Base-by-base conservation (phyloP, 2,888 invertebrate species). In the Helleia helle region DNA sequence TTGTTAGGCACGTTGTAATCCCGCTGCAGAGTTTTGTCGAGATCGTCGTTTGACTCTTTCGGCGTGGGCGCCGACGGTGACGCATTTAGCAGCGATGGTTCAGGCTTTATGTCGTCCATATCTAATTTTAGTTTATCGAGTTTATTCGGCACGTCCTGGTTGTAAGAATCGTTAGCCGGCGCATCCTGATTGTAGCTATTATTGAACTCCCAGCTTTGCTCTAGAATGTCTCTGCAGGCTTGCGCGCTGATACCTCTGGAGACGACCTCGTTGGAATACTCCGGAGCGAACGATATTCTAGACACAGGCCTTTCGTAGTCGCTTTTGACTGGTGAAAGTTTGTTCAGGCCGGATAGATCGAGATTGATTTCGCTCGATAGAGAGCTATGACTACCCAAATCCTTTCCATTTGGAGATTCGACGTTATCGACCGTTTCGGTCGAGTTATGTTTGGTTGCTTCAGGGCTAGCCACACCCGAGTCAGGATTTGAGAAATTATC, bases 311-410 rank as follows among this genome's bases (percentile, higher is more conserved):
- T 55, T 37, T 76, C 80, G 43, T 62, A 75, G 25, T 79, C 81
- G 2, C 56, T 59, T 44, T 76, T 77, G 4, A 62, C 65, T 0
- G 76, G 73, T 0, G 77, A 77, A 3, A 69, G 43, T 43, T 79
- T 72, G 44, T 60, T 67, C 38, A 69, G 87, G 58, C 86, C 87
- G 6, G 87, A 85, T 26, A 87, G 66, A 40, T 88, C 88, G 15
- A 87, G 62, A 47, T 87, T 87, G 4, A 86, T 83, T 54, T 88
- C 89, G 51, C 87, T 87, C 2, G 87, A 87, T 1, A 86, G 57
- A 0, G 85, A 84, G 45, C 79, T 74, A 41, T 76, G 85, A 29
- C 81, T 80, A 13, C 81, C 80, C 8, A 77, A 56, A 41, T 80
- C 79, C 31, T 86, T 85, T 11, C 76, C 72, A 15, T 79, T 77